Base-by-base conservation (phyloP, 1,140 invertebrate species). In the Tetramorium alpestre region DNA sequence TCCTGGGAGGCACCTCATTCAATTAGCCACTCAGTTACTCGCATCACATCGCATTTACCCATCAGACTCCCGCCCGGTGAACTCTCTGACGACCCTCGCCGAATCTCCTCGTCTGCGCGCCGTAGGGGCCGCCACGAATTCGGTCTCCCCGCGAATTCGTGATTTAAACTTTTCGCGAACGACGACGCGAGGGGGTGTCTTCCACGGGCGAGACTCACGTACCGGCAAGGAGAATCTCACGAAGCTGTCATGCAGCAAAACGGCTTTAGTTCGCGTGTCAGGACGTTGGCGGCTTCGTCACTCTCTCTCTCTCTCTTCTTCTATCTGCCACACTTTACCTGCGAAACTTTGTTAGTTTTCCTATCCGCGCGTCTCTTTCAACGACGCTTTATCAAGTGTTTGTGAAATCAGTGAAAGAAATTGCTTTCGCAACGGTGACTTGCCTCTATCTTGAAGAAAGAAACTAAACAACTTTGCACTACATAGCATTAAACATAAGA, bases 1-100 rank as follows among this genome's bases (percentile, higher is more conserved):
- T 94, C 94, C 92, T 94, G 90, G 90, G 94, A 95, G 94, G 93
- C 92, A 91, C 92, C 92, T 95, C 94, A 95, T 95, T 95, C 94
- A 95, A 95, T 95, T 95, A 95, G 91, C 91, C 93, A 94, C 93
- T 94, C 94, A 94, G 93, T 95, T 95, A 94, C 94, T 94, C 92
- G 92, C 94, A 93, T 94, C 94, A 93, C 94, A 93, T 94, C 93
- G 90, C 92, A 93, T 95, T 94, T 94, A 92, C 91, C 91, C 88
- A 88, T 91, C 89, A 88, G 84, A 44, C 86, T 87, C 69, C 88
- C 87, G 85, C 85, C 67, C 86, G 67, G 47, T 58, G 41, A 82
- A 49, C 82, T 87, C 90, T 75, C 75, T 72, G 56, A 88, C 86
- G 58, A 90, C 75, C 80, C 88, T 80, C 89, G 22, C 75, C 33